Conservation (phyloP, 2,797 vertebrate genomes). For the Tangara arthus region DNA sequence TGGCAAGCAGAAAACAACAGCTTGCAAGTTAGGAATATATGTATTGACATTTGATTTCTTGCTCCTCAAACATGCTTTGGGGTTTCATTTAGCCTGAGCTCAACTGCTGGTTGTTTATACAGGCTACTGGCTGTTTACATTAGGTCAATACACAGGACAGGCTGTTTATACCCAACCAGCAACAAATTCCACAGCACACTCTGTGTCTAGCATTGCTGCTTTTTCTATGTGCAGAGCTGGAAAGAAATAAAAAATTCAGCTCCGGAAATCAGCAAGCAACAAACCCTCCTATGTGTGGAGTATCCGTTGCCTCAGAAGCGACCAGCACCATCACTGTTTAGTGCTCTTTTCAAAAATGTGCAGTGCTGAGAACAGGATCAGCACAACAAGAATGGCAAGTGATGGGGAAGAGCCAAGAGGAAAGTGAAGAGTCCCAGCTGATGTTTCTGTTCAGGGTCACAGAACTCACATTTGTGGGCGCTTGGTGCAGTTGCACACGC, state of each 20-base stretch:
- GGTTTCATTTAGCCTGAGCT: constrained; percentile 38
- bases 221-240: neutral
- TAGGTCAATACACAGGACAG: constrained; percentile 47
- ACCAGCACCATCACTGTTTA: neutral
- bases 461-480: neutral
- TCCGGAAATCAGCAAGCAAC: neutral
- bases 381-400: neutral
- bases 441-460: neutral
- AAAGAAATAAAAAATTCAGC: neutral
- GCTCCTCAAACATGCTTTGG: constrained; percentile 2
- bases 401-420: neutral
- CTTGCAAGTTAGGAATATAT: neutral
- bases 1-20: neutral
- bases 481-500: neutral
- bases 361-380: neutral
- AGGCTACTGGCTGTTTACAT: constrained; percentile 68
- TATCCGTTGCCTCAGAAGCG: neutral
- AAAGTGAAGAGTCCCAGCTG: neutral
- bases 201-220: neutral
- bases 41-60: constrained; percentile 37
- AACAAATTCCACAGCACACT: constrained; percentile 34
- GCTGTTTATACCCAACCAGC: constrained; percentile 53
- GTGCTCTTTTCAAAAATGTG: neutral
- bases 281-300: neutral
- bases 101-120: constrained; percentile 58